phyloP scores from a whole-genome alignment of 2,113 vertebrate species.

The Notarius lentiginosus region DNA sequence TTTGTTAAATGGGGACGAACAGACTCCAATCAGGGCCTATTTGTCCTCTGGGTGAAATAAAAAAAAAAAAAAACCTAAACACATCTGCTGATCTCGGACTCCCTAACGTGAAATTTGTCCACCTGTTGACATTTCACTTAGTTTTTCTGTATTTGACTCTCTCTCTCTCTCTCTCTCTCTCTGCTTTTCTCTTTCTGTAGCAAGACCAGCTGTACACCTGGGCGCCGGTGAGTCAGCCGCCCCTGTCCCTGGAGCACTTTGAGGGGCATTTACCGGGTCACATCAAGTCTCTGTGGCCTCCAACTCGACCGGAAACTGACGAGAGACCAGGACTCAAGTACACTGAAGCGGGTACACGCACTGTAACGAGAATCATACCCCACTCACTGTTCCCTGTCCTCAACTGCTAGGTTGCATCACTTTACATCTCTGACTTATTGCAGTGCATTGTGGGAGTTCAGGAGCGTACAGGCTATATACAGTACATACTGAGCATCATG shows the following conservation, averaged over 20 bases:
- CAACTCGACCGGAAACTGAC: slow-evolving; percentile 64
- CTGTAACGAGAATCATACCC: background rate
- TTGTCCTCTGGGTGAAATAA: background rate
- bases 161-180: no score
- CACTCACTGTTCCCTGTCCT: background rate
- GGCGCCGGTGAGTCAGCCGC: slow-evolving; percentile 91
- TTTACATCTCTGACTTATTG: background rate
- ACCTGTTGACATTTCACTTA: background rate
- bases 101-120: no score
- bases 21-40: background rate
- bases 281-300: slow-evolving; percentile 71
- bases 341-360: slow-evolving; percentile 75
- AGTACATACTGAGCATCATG: background rate
- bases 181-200: slow-evolving; percentile 62
- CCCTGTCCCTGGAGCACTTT: slow-evolving; percentile 79
- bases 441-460: background rate
- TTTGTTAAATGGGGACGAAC: background rate
- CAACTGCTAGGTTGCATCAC: background rate
- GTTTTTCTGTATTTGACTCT: background rate
- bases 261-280: slow-evolving; percentile 81
- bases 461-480: background rate
- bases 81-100: background rate
- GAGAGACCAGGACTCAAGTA: slow-evolving; percentile 64
- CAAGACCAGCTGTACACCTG: slow-evolving; percentile 94
- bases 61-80: background rate